Conservation (phyloP, 1,140 invertebrate species). For the Brachionus angularis region DNA sequence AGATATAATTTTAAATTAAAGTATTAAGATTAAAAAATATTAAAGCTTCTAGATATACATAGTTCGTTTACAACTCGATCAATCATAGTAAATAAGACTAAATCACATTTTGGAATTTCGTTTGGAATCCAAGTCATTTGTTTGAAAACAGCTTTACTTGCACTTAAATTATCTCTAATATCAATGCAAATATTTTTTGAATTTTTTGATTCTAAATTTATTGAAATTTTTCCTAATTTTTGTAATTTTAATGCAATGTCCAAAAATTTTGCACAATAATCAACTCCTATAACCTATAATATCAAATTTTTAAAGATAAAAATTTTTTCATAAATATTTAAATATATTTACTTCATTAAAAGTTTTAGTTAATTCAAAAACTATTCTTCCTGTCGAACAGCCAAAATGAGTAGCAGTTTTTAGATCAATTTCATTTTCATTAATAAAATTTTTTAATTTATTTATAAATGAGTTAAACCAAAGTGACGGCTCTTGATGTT, state of each 20-base stretch:
- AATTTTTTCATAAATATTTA: background rate
- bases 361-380: slow-evolving; percentile 17
- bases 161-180: background rate
- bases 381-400: slow-evolving; percentile 29
- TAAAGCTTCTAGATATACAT: too few species aligned
- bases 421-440: slow-evolving; percentile 9
- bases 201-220: background rate
- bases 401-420: slow-evolving; percentile 34
- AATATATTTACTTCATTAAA: slow-evolving; percentile 26
- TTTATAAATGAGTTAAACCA: background rate
- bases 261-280: slow-evolving; percentile 33
- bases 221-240: background rate
- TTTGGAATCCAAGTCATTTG: slow-evolving; percentile 44
- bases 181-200: background rate
- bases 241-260: slow-evolving; percentile 30
- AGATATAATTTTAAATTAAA: too few species aligned
- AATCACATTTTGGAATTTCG: slow-evolving; percentile 38
- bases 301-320: background rate
- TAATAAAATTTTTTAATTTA: background rate
- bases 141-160: slow-evolving; percentile 15
- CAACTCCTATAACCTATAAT: slow-evolving; percentile 5
- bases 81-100: slow-evolving; percentile 24
- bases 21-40: too few species aligned
- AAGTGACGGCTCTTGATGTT: background rate
- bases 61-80: slow-evolving; percentile 8